Evolutionary conservation across 2,888 invertebrate species (phyloP), one percentile per base, ranked within the genome.

Genomic region (Zaprionus bogoriensis): DNA sequence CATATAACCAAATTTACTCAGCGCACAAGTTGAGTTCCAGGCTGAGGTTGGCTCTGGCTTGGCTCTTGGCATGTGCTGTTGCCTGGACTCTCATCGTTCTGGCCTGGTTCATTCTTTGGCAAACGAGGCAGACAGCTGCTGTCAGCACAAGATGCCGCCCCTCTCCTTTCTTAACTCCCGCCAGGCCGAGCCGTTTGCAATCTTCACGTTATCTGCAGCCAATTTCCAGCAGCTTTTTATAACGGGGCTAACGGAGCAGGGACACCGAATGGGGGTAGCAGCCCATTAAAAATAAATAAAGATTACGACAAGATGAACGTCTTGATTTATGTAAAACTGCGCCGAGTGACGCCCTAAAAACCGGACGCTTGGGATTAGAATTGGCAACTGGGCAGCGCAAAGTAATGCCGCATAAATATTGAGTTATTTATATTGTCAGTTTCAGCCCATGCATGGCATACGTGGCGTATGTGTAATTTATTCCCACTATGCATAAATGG

Each of bases 221-320:
- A 78, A 81, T 78, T 79, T 79, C 59, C 62, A 64, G 55, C 61
- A 68, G 61, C 52, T 61, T 73, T 79, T 63, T 66, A 54, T 50
- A 50, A 42, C 36, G 41, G n/a, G n/a, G 7, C 36, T 38, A 42
- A 41, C 23, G 48, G 6, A 51, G 42, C 44, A 17, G 32, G n/a
- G 9, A 10, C 12, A 27, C 46, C 19, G 47, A 45, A 38, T 54
- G 58, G 48, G 54, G 46, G 57, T 41, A 51, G 51, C 57, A 65
- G 64, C 46, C 77, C 77, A 80, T 85, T 80, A 85, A 76, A 85
- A 76, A 80, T 85, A 83, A 85, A 85, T 83, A 78, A 80, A 83
- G 86, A 80, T 80, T 85, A 83, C 77, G 69, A 70, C 64, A 67
- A 73, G 67, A 63, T 76, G 80, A 69, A 71, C 64, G 77, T 57